Percentiles rank a stretch among this genome's conserved stretches.
Evolutionary conservation across 2,888 invertebrate genomes (phyloP).

Genomic region (Nasonovia ribisnigri): DNA sequence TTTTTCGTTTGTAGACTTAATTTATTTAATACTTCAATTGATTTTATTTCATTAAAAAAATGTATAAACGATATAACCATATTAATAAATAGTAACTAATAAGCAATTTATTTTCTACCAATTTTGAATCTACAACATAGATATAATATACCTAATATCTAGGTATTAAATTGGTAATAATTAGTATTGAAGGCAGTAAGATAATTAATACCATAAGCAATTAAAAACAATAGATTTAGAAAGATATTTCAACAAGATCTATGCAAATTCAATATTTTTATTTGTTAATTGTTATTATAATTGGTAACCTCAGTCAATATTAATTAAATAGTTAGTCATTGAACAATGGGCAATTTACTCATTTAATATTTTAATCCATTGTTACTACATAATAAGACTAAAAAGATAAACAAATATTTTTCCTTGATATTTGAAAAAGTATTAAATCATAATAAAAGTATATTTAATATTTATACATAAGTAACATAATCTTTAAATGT

Average conservation of each 20-base stretch:
- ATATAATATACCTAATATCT: neutral
- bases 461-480: neutral
- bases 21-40: neutral
- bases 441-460: neutral
- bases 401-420: neutral
- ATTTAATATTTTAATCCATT: neutral
- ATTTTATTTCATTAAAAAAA: neutral
- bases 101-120: neutral
- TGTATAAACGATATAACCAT: neutral
- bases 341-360: neutral
- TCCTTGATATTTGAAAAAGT: neutral
- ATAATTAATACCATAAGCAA: neutral
- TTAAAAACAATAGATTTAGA: constrained; percentile 17
- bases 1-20: neutral
- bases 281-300: neutral
- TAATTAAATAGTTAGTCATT: constrained; percentile 6
- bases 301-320: neutral
- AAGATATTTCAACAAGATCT: neutral
- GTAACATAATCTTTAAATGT: neutral
- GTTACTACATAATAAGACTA: neutral
- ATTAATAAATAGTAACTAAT: neutral
- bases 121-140: neutral
- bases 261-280: neutral
- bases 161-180: neutral
- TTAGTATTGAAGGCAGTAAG: neutral